phyloP scores from a whole-genome alignment of 2,797 vertebrate species.

The Rhinichthys osculus region DNA sequence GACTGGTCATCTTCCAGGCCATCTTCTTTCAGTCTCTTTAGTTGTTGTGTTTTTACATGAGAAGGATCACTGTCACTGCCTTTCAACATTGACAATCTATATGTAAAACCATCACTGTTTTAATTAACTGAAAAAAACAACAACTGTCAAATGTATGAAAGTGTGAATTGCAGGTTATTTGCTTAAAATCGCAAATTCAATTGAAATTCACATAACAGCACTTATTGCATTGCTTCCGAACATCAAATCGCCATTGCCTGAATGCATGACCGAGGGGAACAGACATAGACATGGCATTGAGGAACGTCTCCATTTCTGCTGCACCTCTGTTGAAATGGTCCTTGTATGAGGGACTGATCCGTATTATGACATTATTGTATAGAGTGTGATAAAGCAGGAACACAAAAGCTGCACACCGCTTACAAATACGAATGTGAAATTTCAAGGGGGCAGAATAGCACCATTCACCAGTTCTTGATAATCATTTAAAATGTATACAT shows the following conservation, averaged over 20 bases:
- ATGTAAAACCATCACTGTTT: neutral
- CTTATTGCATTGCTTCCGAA: neutral
- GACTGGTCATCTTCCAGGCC: neutral
- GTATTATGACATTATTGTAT: neutral
- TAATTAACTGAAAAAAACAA: neutral
- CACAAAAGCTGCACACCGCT: neutral
- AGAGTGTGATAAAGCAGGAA: neutral
- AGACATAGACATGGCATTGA: neutral
- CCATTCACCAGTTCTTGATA: slow-evolving; percentile 12
- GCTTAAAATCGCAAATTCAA: neutral
- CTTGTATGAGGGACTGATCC: neutral
- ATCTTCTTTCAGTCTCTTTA: slow-evolving; percentile 1
- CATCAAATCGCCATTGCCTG: neutral
- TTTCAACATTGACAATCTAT: neutral
- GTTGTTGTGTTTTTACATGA: neutral
- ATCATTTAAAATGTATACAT: slow-evolving; percentile 13
- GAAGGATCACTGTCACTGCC: neutral
- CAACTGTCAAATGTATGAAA: neutral
- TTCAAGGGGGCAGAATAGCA: slow-evolving; percentile 7
- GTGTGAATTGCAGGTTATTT: neutral
- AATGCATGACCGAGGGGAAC: neutral
- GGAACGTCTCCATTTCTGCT: neutral
- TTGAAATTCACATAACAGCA: slow-evolving; percentile 14
- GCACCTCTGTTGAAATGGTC: slow-evolving; percentile 6
- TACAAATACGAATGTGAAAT: neutral